Percentiles rank a stretch among this genome's conserved stretches.
Evolutionary conservation across 2,797 vertebrate species (phyloP).

Genomic region (Chaenodraco wilsoni): DNA sequence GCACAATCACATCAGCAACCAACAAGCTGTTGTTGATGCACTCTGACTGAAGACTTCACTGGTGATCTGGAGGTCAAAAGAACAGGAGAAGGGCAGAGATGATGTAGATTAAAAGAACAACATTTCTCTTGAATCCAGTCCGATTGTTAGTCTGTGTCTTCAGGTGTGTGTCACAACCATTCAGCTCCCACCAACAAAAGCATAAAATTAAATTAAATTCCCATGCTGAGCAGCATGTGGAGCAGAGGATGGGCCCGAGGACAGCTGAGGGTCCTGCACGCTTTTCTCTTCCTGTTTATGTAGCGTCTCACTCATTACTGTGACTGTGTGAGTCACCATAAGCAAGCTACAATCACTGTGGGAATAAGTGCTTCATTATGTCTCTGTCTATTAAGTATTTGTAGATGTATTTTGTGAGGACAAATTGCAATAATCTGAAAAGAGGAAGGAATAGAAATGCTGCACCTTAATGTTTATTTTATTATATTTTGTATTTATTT

Average conservation of each 20-base stretch:
- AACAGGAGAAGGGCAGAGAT: not conserved
- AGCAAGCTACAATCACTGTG: constrained; percentile 30
- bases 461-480: no score
- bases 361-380: constrained; percentile 44
- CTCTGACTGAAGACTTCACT: not conserved
- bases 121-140: constrained; percentile 27
- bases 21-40: constrained; percentile 20
- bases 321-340: constrained; percentile 56
- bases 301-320: constrained; percentile 44
- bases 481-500: no score
- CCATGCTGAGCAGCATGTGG: constrained; percentile 9
- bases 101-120: constrained; percentile 26
- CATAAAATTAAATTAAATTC: constrained; percentile 26
- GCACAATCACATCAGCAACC: constrained; percentile 15
- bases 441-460: not conserved
- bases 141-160: constrained; percentile 35
- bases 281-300: constrained; percentile 48
- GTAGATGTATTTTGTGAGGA: constrained; percentile 42
- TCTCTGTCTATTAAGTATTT: constrained; percentile 39
- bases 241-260: constrained; percentile 25
- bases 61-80: constrained; percentile 27
- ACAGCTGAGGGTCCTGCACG: constrained; percentile 11
- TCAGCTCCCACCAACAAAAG: constrained; percentile 28
- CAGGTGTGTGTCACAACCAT: constrained; percentile 56
- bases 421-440: constrained; percentile 51